phyloP scores from a whole-genome alignment of 1,140 invertebrate genomes.

The Heliconius hewitsoni region DNA sequence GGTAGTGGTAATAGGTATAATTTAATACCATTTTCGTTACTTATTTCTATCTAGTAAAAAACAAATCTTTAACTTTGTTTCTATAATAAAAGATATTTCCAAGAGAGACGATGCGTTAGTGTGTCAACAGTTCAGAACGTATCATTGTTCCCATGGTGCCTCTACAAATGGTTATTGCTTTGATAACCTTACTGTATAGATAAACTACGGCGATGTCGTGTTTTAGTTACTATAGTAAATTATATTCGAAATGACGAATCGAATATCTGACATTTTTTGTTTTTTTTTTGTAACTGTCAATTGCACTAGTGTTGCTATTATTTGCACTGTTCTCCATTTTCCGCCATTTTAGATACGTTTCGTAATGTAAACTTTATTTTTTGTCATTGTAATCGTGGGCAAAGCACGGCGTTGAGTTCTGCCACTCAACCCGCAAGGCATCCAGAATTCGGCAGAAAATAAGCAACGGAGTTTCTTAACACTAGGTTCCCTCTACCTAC shows the following conservation, averaged over 20 bases:
- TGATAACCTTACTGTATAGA: constrained; percentile 11
- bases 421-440: too few relatives aligned
- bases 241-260: not conserved
- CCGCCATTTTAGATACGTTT: not conserved
- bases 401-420: too few relatives aligned
- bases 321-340: not conserved
- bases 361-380: not conserved
- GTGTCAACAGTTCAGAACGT: not conserved
- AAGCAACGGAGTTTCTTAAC: too few relatives aligned
- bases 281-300: not conserved
- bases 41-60: too few relatives aligned
- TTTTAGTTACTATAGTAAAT: not conserved
- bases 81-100: not conserved
- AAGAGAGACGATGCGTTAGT: not conserved
- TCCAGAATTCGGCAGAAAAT: too few relatives aligned
- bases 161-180: constrained; percentile 6
- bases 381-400: too few relatives aligned
- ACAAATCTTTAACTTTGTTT: not conserved
- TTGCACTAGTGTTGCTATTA: not conserved
- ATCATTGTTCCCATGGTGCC: constrained; percentile 26
- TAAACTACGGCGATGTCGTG: not conserved
- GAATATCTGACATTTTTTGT: not conserved
- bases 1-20: too few relatives aligned
- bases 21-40: too few relatives aligned
- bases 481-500: too few relatives aligned